These are phyloP conservation scores for Etheostoma spectabile DNA, from an alignment of 2,113 vertebrate genomes.

Conservation along the genomic window DNA sequence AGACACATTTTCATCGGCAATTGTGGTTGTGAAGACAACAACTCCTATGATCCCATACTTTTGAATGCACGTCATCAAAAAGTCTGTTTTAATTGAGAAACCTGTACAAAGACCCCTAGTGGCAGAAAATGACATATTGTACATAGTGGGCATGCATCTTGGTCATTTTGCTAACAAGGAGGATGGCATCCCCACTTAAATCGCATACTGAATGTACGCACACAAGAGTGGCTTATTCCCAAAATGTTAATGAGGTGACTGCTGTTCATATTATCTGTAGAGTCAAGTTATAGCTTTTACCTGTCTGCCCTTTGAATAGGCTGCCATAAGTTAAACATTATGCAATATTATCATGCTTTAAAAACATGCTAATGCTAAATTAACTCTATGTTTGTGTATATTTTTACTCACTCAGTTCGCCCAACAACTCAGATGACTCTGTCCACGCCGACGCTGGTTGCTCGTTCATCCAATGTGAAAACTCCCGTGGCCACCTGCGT, in stretches of 20 bases:
- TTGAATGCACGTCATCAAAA: too few species aligned
- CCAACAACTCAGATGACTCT: constrained; percentile 91
- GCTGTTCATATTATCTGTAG: not conserved
- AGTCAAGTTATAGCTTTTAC: not conserved
- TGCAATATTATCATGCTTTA: not conserved
- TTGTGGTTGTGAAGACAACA: too few species aligned
- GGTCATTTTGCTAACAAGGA: too few species aligned
- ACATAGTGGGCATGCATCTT: too few species aligned
- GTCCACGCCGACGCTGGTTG: constrained; percentile 87
- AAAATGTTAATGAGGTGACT: not conserved
- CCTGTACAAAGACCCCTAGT: too few species aligned
- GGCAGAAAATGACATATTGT: too few species aligned
- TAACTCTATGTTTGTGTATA: not conserved
- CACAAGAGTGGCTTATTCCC: not conserved
- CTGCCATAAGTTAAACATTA: constrained; percentile 1
- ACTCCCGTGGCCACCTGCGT: constrained; percentile 90
- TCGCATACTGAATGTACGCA: too few species aligned
- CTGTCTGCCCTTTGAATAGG: not conserved
- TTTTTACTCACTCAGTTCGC: constrained; percentile 84
- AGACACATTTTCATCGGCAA: too few species aligned
- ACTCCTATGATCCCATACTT: too few species aligned
- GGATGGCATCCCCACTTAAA: too few species aligned
- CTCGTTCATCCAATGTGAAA: constrained; percentile 89
- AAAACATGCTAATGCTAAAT: not conserved
- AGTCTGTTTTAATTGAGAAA: too few species aligned